phyloP scores from a whole-genome alignment of 2,888 invertebrate species.

The Erebia palarica region DNA sequence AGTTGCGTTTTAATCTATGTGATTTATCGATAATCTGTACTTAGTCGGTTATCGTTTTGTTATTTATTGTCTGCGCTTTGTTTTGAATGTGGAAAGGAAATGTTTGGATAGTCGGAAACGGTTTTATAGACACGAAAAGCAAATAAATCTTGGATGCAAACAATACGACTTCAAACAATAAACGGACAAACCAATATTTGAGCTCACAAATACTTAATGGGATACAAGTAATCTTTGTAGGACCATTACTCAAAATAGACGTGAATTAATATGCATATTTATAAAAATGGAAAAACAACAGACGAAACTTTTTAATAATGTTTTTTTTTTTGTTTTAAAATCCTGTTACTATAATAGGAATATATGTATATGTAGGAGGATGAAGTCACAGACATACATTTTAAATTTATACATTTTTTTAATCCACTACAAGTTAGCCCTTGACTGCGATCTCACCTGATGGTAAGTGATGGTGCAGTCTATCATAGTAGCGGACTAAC shows the following conservation, averaged over 20 bases:
- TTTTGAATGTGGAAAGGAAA: slow-evolving; percentile 51
- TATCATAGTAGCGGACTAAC: no score
- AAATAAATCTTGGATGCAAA: slow-evolving; percentile 27
- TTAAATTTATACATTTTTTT: no score
- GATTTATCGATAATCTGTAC: slow-evolving; percentile 56
- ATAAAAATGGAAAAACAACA: neutral
- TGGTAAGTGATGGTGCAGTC: no score
- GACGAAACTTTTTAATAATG: no score
- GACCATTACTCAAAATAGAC: slow-evolving; percentile 9
- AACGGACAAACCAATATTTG: slow-evolving; percentile 13
- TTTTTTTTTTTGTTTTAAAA: no score
- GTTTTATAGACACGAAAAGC: slow-evolving; percentile 49
- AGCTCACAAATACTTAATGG: slow-evolving; percentile 4
- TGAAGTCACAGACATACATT: no score
- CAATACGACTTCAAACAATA: slow-evolving; percentile 27
- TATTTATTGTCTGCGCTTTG: slow-evolving; percentile 45
- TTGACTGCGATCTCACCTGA: no score
- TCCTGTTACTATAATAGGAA: no score
- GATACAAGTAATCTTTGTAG: slow-evolving; percentile 5
- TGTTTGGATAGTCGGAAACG: slow-evolving; percentile 53
- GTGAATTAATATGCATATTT: neutral
- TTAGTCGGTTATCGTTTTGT: slow-evolving; percentile 47
- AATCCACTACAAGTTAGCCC: no score
- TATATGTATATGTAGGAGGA: no score
- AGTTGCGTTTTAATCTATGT: slow-evolving; percentile 59